Percentiles rank a stretch among this genome's conserved stretches.
These are phyloP conservation scores for Actinia tenebrosa DNA, from an alignment of 64 coral and sea anemone genomes.

Conservation along the genomic window DNA sequence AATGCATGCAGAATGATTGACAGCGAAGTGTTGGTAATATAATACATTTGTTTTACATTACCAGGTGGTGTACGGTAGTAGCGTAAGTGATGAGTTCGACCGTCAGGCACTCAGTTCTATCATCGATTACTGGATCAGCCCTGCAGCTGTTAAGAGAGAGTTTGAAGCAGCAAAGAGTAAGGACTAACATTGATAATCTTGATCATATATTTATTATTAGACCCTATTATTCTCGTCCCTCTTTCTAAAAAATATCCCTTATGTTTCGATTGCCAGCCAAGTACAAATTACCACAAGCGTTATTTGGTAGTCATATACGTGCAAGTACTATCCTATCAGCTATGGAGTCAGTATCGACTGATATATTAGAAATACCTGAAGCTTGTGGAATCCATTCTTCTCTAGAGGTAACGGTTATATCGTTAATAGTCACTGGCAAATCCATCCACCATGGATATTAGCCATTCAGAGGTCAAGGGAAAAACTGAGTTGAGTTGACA, in stretches of 20 bases:
- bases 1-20: not conserved
- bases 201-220: not conserved
- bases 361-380: conserved; percentile 86
- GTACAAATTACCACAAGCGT: conserved; percentile 82
- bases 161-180: conserved; percentile 94
- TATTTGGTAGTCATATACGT: conserved; percentile 76
- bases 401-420: conserved; percentile 45
- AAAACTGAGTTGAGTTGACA: no score
- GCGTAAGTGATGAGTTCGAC: conserved; percentile 94
- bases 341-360: conserved; percentile 68
- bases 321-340: conserved; percentile 56
- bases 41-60: not conserved
- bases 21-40: not conserved
- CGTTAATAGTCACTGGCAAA: no score
- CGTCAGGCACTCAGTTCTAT: conserved; percentile 88
- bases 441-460: not conserved
- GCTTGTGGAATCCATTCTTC: conserved; percentile 87
- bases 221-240: not conserved
- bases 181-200: not conserved
- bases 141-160: conserved; percentile 92
- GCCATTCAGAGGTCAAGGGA: no score
- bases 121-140: conserved; percentile 98
- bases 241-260: not conserved
- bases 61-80: conserved; percentile 86
- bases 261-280: conserved; percentile 39